These are phyloP conservation scores for Diorhabda sublineata DNA, from an alignment of 1,140 invertebrate species.

Conservation along the genomic window DNA sequence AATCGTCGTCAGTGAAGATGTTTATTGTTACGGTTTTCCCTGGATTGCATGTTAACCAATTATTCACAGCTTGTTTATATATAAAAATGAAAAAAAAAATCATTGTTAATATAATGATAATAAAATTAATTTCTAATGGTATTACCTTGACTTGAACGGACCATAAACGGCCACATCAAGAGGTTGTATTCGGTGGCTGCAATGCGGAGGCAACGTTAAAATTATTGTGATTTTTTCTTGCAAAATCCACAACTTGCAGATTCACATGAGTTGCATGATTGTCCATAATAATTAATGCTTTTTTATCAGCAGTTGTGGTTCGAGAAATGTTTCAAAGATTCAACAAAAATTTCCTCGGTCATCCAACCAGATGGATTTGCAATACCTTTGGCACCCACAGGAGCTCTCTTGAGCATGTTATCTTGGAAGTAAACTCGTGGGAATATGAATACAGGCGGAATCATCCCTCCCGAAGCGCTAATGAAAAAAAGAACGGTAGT, in stretches of 20 bases:
- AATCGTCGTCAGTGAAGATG: slow-evolving; percentile 44
- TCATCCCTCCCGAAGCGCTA: slow-evolving; percentile 36
- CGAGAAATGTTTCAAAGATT: slow-evolving; percentile 46
- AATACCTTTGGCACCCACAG: slow-evolving; percentile 40
- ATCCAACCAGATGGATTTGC: slow-evolving; percentile 45
- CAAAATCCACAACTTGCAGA: slow-evolving; percentile 20
- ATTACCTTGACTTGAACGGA: slow-evolving; percentile 35
- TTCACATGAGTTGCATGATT: slow-evolving; percentile 45
- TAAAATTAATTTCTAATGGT: neutral
- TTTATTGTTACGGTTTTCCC: slow-evolving; percentile 6
- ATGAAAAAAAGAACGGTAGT: slow-evolving; percentile 39
- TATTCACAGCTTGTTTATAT: slow-evolving; percentile 22
- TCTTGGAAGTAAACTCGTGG: slow-evolving; percentile 41
- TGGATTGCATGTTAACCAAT: slow-evolving; percentile 28
- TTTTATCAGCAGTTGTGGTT: slow-evolving; percentile 32
- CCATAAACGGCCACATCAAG: slow-evolving; percentile 49
- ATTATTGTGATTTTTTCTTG: slow-evolving; percentile 39
- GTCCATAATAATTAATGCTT: slow-evolving; percentile 42
- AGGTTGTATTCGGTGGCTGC: slow-evolving; percentile 50
- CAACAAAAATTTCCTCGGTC: slow-evolving; percentile 38
- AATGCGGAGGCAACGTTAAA: slow-evolving; percentile 49
- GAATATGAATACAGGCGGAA: slow-evolving; percentile 46
- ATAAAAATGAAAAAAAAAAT: neutral
- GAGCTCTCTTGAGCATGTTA: slow-evolving; percentile 43
- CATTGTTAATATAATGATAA: neutral